A percentile compares a stretch with the other conserved stretches of the same genome.
Conservation (phyloP, 2,113 vertebrate species). For the Lanius ludovicianus region DNA sequence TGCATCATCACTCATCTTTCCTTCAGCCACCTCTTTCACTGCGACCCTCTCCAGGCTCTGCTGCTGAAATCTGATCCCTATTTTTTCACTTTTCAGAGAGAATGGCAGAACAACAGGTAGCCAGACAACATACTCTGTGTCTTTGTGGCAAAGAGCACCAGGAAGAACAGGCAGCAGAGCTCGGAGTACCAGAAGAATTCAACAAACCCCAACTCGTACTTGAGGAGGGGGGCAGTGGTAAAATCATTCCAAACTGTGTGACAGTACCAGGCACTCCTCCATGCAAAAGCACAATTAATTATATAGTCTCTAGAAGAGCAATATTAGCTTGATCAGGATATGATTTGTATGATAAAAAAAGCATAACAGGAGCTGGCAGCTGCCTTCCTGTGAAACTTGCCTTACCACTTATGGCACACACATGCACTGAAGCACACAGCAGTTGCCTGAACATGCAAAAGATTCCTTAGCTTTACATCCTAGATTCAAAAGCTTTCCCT, state of each 20-base stretch:
- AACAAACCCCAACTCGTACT: not conserved
- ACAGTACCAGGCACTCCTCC: not conserved
- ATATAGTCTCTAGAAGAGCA: not conserved
- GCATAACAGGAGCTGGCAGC: not conserved
- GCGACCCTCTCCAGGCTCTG: not conserved
- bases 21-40: not conserved
- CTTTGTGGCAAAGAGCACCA: not conserved
- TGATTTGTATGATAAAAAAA: not conserved
- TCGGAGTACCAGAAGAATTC: not conserved
- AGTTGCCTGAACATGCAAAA: conserved; percentile 1
- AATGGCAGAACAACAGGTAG: not conserved
- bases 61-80: not conserved
- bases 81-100: not conserved
- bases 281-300: not conserved
- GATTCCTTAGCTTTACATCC: not conserved
- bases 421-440: not conserved
- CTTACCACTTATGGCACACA: not conserved
- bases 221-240: not conserved
- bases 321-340: not conserved
- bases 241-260: not conserved
- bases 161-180: not conserved
- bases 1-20: not conserved
- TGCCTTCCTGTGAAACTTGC: not conserved
- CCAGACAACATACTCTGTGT: rapidly evolving
- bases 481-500: not conserved